Evolutionary conservation across 35 echinoderm and acorn worm genomes (phyloP), one percentile per base, ranked within the genome.

Genomic region (Lytechinus pictus): DNA sequence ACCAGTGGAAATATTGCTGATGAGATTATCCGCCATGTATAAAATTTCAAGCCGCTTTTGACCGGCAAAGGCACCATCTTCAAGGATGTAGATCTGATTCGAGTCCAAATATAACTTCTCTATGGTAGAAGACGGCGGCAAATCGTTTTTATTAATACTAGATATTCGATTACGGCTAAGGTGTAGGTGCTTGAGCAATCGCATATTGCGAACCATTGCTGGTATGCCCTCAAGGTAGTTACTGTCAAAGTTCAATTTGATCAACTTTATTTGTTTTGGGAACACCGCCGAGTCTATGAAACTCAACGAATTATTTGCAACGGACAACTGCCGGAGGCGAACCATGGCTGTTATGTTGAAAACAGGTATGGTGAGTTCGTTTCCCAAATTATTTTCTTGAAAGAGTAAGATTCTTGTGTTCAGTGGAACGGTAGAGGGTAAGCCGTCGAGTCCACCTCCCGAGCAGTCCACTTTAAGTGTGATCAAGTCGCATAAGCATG

Each of bases 1-100:
- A 27, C 92, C 92, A 55, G 52, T 93, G 21, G 92, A 93, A 28
- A 93, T 93, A 93, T 93, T 93, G 92, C 92, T 55, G 92, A 93
- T 54, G 52, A 93, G 52, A 57, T 93, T 93, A 57, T 57, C 53
- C 27, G 29, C 92, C 55, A 93, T 14, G 28, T 93, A 55, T 27
- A 93, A 54, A 27, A 24, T 93, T 54, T 57, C 13, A 93, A 93
- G 92, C 54, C 53, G 52, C 13, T 57, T 27, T 54, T 55, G 92
- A 57, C 29, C 28, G 27, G 28, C 53, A 57, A 93, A 93, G 92
- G 92, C 92, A 93, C 92, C 92, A 27, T 93, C 92, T 24, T 93
- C 29, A 10, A 93, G 28, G 53, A 57, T 55, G 53, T 54, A 55
- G 54, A 93, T 93, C 57, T 93, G 54, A 57, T 93, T 93, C n/a